Evolutionary conservation across 2,888 invertebrate species (phyloP), one percentile per base, ranked within the genome.

Genomic region (Lithophane semibrunnea): DNA sequence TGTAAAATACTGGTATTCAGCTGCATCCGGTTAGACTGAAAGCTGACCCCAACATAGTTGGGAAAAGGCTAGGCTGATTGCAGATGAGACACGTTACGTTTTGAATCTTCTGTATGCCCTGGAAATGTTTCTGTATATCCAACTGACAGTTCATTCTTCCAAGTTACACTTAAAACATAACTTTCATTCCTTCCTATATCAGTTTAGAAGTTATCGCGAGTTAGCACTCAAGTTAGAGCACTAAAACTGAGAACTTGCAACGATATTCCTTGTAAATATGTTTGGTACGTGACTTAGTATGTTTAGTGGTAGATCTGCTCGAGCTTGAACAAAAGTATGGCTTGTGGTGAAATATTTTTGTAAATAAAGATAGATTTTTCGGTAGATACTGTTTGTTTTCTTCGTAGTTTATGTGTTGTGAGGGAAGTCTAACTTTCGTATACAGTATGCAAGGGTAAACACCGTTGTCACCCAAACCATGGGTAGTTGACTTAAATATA

Each of bases 221-320:
- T 82, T 65, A 82, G 69, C 61, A 68, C 75, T n/a, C 21, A 87
- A 87, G 77, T 86, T 83, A 67, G 68, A 61, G n/a, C 74, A 74
- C 75, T 82, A 73, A 73, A 87, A 77, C 76, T 76, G 37, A 24
- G 66, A 83, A 86, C 83, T 86, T 72, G 58, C 67, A 24, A 2
- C 64, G 77, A 86, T 88, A 86, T 79, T 74, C 75, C 49, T 75
- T 75, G 78, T 85, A 73, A 83, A 86, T 87, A 75, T 82, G 82
- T 80, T 88, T 56, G 56, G 79, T 77, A 86, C 87, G 88, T 87
- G 86, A 83, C 88, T 80, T 56, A 69, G 73, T 66, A 75, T 67
- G n/a, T 64, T 69, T 76, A 65, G 56, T 47, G 47, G 60, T 37
- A 42, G 21, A 73, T 82, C 13, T 69, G 16, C 24, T 79, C 37